phyloP scores from a whole-genome alignment of 2,888 invertebrate genomes.

The Mythimna albipuncta region DNA sequence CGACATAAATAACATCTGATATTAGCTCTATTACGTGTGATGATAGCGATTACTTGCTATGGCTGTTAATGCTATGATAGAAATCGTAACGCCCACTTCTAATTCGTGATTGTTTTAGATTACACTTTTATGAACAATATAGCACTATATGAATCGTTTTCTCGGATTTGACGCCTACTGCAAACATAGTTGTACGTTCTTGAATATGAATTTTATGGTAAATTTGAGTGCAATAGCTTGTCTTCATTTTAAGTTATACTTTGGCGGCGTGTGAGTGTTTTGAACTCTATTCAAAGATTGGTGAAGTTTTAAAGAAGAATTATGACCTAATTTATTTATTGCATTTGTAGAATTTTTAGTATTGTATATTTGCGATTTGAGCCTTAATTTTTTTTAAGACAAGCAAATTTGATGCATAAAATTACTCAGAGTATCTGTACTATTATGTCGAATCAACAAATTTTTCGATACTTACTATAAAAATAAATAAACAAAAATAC shows the following conservation, averaged over 20 bases:
- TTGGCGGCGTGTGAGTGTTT: constrained; percentile 10
- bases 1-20: constrained; percentile 87
- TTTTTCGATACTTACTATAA: neutral
- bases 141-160: constrained; percentile 39
- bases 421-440: neutral
- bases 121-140: constrained; percentile 42
- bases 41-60: constrained; percentile 66
- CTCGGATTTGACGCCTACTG: constrained; percentile 51
- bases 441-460: neutral
- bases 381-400: neutral
- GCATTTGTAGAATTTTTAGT: neutral
- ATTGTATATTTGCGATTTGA: neutral
- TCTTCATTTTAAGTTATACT: constrained; percentile 11
- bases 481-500: neutral
- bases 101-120: constrained; percentile 51
- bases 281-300: constrained; percentile 10
- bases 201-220: constrained; percentile 51
- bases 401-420: neutral
- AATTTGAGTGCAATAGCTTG: constrained; percentile 24
- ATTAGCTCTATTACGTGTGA: constrained; percentile 73
- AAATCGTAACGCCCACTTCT: constrained; percentile 48
- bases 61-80: constrained; percentile 30
- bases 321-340: neutral
- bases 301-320: too few relatives aligned
- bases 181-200: constrained; percentile 24